Evolutionary conservation across 1,140 invertebrate genomes (phyloP).

Genomic region (Euura saliciscinereae): DNA sequence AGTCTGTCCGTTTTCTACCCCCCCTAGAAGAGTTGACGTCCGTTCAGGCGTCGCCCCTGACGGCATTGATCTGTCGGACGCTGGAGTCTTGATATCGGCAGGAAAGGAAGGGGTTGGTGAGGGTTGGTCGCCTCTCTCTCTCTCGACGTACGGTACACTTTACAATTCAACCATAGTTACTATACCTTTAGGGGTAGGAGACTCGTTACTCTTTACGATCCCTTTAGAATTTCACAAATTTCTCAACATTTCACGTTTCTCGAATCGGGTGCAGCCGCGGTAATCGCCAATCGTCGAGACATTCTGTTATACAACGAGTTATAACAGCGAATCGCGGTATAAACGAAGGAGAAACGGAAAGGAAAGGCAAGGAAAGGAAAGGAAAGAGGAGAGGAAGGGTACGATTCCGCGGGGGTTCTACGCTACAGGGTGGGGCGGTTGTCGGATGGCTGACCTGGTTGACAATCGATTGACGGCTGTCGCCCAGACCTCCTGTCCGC

Average conservation of each 20-base stretch:
- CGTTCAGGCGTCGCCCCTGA: constrained; percentile 51
- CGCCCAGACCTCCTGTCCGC: constrained; percentile 54
- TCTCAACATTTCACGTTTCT: too few relatives aligned
- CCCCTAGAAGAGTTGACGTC: constrained; percentile 30
- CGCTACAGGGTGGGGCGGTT: constrained; percentile 36
- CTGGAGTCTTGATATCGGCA: constrained; percentile 55
- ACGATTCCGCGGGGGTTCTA: constrained; percentile 11
- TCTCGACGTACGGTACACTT: constrained; percentile 14
- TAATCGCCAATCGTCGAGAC: neutral
- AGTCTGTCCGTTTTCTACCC: too few relatives aligned
- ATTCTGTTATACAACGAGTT: neutral
- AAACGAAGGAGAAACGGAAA: constrained; percentile 20
- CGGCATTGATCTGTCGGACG: constrained; percentile 57
- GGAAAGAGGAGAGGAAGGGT: constrained; percentile 10
- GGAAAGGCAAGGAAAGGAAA: neutral
- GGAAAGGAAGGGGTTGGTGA: constrained; percentile 22
- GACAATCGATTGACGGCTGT: constrained; percentile 63
- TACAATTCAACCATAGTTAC: neutral
- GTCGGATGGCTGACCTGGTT: constrained; percentile 59
- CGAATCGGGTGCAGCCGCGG: neutral
- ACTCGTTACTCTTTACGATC: too few relatives aligned
- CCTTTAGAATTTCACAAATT: too few relatives aligned
- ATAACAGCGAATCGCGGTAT: neutral
- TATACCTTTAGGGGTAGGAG: too few relatives aligned
- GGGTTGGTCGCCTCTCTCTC: neutral